Base-by-base conservation (phyloP, 2,797 vertebrate species). In the Heteromormyrus szaboi region DNA sequence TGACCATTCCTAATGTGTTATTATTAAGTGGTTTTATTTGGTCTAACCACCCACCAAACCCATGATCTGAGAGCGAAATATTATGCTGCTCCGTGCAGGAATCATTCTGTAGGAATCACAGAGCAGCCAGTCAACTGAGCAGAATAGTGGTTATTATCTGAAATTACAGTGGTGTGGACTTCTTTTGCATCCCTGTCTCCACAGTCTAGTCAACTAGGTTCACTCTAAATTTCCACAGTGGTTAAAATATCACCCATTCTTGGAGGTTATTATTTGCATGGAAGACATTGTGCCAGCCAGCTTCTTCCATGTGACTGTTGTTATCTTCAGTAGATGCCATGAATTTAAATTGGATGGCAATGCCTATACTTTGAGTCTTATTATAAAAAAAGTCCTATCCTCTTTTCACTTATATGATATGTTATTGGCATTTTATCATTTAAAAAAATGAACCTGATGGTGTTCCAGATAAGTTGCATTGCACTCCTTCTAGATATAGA, bases 181-280 rank as follows among this genome's bases (percentile, higher is more conserved):
- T 44, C 14, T 79, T 79, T 79, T 41, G 5, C 37, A 8, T 79
- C 72, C 5, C 72, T 8, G 14, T 79, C 72, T 79, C 72, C 33
- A 12, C 25, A 79, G 33, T 79, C 72, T 79, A 79, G 33, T 44
- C 37, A 79, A 79, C 72, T 79, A 44, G 33, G 14, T 79, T 79
- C 72, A 79, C 37, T 79, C 17, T 44, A 44, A 68, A 68, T 68
- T 79, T 79, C 37, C 44, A 17, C 37, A 44, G 72, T 19, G 14
- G 37, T 79, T 44, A 37, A 79, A 79, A 79, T 79, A 41, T 44
- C 72, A 79, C 4, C 33, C 72, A 79, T 79, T 79, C 37, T 79
- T 79, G 33, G 72, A 79, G 37, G 72, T 79, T 79, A 76, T 76
- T 76, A 79, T 79, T 79, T 79, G 72, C 72, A 79, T 7, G 37